Base-by-base conservation (phyloP, 1,140 invertebrate species). In the Bicyclus anynana region DNA sequence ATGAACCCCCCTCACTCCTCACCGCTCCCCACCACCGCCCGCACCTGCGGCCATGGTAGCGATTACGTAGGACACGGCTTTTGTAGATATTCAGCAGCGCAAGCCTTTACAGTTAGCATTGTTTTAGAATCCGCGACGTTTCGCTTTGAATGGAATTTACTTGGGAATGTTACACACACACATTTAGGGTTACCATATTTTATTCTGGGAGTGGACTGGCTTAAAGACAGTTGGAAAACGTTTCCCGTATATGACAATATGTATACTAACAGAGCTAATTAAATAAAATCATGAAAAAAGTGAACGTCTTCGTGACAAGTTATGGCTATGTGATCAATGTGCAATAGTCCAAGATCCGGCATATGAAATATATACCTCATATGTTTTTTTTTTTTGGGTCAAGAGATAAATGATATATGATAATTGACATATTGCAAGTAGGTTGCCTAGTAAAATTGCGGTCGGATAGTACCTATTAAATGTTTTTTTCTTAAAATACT, bases 1-100 rank as follows among this genome's bases (percentile, higher is more conserved):
- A 87, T 87, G 84, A 84, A 87, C 69, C 53, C 57, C 44, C 59
- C 49, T 47, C 52, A 13, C 16, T 5, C 37, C 37, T 14, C 4
- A 10, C 13, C 37, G 2, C 37, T 16, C 5, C 59, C 59, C 48
- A 5, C 53, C 53, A 29, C 53, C 54, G 35, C 53, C 40, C 62
- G 60, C 59, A 65, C 67, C 71, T 72, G 64, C 47, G 35, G 18
- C 50, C 33, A 27, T 60, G 47, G 40, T 38, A 42, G 50, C 29
- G 61, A 50, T 65, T 65, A 59, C 62, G 62, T 65, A 56, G 57
- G 49, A 62, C 23, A 48, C 20, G 17, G 44, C 40, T 48, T 23
- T 55, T 40, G 49, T 47, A 47, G 27, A 59, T 38, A 59, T 59
- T 59, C 27, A 13, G 33, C 10, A 9, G 5, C 27, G 29, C 10